Conservation (phyloP, 35 echinoderm and acorn worm genomes). For the Apostichopus japonicus region DNA sequence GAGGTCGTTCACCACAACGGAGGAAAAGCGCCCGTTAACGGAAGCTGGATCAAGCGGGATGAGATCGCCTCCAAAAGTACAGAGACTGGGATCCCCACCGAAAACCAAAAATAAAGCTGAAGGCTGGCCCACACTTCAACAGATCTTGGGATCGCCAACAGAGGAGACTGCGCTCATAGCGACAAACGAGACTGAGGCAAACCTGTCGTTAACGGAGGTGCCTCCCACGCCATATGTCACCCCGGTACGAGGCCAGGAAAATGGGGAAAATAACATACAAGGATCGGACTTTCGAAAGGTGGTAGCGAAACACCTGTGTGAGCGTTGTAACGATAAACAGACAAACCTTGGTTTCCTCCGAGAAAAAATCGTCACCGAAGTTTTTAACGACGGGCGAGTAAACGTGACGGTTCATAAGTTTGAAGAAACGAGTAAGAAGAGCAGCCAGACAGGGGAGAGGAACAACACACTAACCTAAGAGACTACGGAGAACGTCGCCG, state of each 20-base stretch:
- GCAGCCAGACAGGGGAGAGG: too few relatives aligned
- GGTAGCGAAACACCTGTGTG: too few relatives aligned
- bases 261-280: too few relatives aligned
- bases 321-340: too few relatives aligned
- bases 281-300: too few relatives aligned
- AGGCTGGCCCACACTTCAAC: background rate
- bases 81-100: background rate
- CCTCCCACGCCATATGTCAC: slow-evolving; percentile 12
- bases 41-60: background rate
- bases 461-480: too few relatives aligned
- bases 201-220: too few relatives aligned
- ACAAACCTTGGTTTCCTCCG: too few relatives aligned
- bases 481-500: too few relatives aligned
- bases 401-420: background rate
- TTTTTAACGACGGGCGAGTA: background rate
- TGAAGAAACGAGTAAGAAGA: too few relatives aligned
- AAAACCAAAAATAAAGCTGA: background rate
- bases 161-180: background rate
- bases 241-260: background rate
- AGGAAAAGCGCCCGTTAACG: background rate
- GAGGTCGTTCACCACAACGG: background rate
- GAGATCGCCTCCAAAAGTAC: background rate
- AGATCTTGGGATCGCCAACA: background rate
- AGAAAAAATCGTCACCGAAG: background rate
- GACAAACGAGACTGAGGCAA: background rate